Evolutionary conservation across 37 sponge, comb jelly and placozoan genomes (phyloP).

Genomic region (Chondrosia reniformis): DNA sequence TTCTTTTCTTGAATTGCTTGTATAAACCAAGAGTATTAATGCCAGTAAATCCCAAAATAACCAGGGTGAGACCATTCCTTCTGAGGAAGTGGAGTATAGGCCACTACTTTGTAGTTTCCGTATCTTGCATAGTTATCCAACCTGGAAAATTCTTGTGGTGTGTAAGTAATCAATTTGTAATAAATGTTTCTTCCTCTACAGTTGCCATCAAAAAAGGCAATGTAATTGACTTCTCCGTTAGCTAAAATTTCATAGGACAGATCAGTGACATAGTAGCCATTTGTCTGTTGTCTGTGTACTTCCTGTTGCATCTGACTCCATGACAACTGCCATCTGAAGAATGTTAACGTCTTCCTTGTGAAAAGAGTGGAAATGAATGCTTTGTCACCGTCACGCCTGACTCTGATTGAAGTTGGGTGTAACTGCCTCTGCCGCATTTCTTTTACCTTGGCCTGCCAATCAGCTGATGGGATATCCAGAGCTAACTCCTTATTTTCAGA

Average conservation of each 20-base stretch:
- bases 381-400: not conserved
- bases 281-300: not conserved
- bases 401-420: not conserved
- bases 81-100: not conserved
- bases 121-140: not conserved
- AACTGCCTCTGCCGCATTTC: not conserved
- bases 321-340: not conserved
- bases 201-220: not conserved
- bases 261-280: not conserved
- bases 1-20: not conserved
- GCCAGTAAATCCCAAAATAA: not conserved
- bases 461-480: not conserved
- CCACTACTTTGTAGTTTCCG: not conserved
- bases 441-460: not conserved
- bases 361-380: not conserved
- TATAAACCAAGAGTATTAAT: not conserved
- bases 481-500: not conserved
- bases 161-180: not conserved
- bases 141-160: not conserved
- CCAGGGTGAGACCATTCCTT: not conserved
- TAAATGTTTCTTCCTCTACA: too few species aligned
- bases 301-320: not conserved
- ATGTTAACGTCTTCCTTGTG: not conserved
- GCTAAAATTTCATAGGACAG: not conserved
- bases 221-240: not conserved